A percentile compares a stretch with the other conserved stretches of the same genome.
These are phyloP conservation scores for Chydorus sphaericus DNA, from an alignment of 2,888 invertebrate species.

Conservation along the genomic window DNA sequence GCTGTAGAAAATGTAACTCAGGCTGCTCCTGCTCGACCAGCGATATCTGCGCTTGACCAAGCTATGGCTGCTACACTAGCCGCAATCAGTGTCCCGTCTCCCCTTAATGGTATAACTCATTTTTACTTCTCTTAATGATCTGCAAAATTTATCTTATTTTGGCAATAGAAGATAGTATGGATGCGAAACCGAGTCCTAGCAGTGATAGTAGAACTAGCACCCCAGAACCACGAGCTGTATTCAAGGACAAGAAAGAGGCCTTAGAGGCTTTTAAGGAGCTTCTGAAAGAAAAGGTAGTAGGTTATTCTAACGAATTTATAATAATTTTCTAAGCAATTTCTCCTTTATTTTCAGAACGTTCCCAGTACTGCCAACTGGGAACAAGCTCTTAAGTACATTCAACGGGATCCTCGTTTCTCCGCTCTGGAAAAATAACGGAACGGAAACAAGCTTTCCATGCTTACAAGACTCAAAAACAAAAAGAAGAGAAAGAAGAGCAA, in stretches of 20 bases:
- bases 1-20: not conserved
- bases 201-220: slow-evolving; percentile 34
- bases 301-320: slow-evolving; percentile 2
- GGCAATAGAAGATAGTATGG: slow-evolving; percentile 26
- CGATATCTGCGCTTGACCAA: slow-evolving; percentile 51
- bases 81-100: slow-evolving; percentile 58
- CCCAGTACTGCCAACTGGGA: slow-evolving; percentile 94
- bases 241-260: slow-evolving; percentile 91
- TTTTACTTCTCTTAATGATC: slow-evolving; percentile 3
- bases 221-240: slow-evolving; percentile 44
- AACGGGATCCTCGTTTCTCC: slow-evolving; percentile 72
- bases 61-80: slow-evolving; percentile 91
- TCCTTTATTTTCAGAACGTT: slow-evolving; percentile 45
- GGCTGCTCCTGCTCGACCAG: not conserved
- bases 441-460: slow-evolving; percentile 98
- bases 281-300: slow-evolving; percentile 58
- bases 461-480: slow-evolving; percentile 92
- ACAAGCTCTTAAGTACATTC: slow-evolving; percentile 87
- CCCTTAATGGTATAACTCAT: slow-evolving; percentile 31
- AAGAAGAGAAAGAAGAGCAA: slow-evolving; percentile 94
- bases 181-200: slow-evolving; percentile 33
- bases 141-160: not conserved
- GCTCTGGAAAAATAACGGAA: slow-evolving; percentile 89
- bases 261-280: slow-evolving; percentile 95
- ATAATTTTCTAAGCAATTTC: not conserved